These are phyloP conservation scores for Indri indri DNA, from an alignment of 2,113 vertebrate genomes.

Conservation along the genomic window DNA sequence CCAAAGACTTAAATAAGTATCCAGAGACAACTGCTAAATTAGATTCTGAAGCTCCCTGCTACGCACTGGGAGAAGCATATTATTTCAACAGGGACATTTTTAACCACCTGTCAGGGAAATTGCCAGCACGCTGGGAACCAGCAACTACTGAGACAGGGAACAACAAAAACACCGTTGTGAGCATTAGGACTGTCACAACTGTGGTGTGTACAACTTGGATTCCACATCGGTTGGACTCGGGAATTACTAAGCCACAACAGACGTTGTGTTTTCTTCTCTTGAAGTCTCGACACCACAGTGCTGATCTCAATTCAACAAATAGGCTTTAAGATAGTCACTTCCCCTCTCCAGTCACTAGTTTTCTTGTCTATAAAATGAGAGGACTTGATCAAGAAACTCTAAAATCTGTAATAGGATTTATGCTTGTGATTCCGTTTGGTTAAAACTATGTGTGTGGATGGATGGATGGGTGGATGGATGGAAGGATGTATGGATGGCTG, in stretches of 20 bases:
- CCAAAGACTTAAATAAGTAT: background rate
- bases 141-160: background rate
- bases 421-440: background rate
- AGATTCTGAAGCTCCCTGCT: background rate
- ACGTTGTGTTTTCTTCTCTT: background rate
- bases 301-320: background rate
- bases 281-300: background rate
- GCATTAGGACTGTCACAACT: background rate
- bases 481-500: background rate
- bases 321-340: background rate
- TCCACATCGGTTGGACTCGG: fast-evolving
- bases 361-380: background rate
- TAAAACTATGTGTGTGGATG: background rate
- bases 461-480: background rate
- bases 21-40: background rate
- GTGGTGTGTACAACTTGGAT: background rate
- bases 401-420: background rate
- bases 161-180: background rate
- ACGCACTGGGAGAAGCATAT: background rate
- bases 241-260: background rate
- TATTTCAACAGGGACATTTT: background rate
- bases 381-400: background rate
- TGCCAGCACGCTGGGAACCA: background rate
- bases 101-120: background rate
- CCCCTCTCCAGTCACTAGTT: background rate